These are phyloP conservation scores for Pan paniscus DNA, from an alignment of 2,113 vertebrate genomes.

Conservation along the genomic window DNA sequence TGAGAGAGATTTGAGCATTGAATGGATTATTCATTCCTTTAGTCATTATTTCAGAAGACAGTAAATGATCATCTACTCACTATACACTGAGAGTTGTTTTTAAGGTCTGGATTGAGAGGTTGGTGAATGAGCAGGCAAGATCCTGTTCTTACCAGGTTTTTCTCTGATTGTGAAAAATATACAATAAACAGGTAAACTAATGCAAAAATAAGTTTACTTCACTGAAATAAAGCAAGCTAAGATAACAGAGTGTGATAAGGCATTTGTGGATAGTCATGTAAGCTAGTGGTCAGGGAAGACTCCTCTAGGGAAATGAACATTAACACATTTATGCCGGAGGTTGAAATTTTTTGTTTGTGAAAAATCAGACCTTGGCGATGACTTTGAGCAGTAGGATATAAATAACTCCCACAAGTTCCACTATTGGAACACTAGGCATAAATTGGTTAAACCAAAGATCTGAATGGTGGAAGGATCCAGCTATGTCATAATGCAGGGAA, in stretches of 20 bases:
- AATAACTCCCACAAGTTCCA: no score
- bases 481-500: neutral
- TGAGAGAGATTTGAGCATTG: conserved; percentile 1
- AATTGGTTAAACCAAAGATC: neutral
- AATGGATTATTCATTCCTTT: conserved; percentile 59
- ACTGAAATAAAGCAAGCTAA: neutral
- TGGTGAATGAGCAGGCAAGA: neutral
- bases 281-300: neutral
- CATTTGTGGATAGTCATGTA: neutral
- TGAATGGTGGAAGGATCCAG: neutral
- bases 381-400: no score
- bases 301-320: neutral
- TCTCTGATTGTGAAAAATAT: neutral
- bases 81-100: neutral
- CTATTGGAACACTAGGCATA: no score
- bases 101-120: neutral
- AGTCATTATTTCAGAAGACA: conserved; percentile 28
- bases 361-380: no score
- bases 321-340: no score
- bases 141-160: neutral
- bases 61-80: conserved; percentile 15
- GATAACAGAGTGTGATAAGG: neutral
- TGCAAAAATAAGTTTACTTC: neutral
- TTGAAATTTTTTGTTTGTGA: no score
- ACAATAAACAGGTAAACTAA: neutral